Evolutionary conservation across 2,888 invertebrate genomes (phyloP).

Genomic region (Leucophora obtusa): DNA sequence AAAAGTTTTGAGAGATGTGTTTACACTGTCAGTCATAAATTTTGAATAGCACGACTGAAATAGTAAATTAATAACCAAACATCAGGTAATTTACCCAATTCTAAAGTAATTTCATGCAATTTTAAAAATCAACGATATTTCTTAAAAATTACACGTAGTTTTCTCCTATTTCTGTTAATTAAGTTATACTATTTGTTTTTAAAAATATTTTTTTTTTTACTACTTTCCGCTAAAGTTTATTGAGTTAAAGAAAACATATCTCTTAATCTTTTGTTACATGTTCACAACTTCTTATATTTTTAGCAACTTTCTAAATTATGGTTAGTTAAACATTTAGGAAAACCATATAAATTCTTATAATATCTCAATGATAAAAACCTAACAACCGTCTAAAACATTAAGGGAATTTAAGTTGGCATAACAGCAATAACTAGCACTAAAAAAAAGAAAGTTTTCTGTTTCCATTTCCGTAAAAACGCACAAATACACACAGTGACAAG

Average conservation of each 20-base stretch:
- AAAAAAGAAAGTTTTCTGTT: constrained; percentile 48
- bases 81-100: too few species aligned
- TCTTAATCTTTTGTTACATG: background rate
- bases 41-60: too few species aligned
- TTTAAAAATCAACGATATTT: too few species aligned
- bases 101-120: too few species aligned
- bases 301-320: constrained; percentile 22
- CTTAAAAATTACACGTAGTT: too few species aligned
- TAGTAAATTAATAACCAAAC: too few species aligned
- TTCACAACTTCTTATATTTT: background rate
- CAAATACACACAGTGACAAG: constrained; percentile 17
- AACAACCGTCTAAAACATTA: constrained; percentile 43
- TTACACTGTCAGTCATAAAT: too few species aligned
- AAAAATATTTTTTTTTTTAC: too few species aligned
- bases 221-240: background rate
- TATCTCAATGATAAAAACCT: constrained; percentile 29
- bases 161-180: too few species aligned
- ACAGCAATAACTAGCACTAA: constrained; percentile 51
- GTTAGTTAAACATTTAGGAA: constrained; percentile 36
- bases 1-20: too few species aligned
- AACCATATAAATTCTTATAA: constrained; percentile 13
- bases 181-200: too few species aligned
- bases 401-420: constrained; percentile 52
- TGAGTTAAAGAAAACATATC: background rate
- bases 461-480: constrained; percentile 34